Evolutionary conservation across 2,797 vertebrate species (phyloP).

Genomic region (Pagetopsis macropterus): DNA sequence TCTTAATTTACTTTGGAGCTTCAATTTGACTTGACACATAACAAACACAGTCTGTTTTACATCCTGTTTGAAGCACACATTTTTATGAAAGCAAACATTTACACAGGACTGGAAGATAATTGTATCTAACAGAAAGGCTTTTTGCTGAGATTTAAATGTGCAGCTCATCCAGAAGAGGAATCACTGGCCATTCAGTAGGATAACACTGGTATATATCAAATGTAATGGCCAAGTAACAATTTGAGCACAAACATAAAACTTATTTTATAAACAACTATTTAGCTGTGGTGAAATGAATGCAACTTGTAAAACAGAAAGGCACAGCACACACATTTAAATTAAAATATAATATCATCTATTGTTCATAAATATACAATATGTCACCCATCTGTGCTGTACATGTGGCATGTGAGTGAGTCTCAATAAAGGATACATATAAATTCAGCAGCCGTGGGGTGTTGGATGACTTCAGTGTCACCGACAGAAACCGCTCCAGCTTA

Average conservation of each 20-base stretch:
- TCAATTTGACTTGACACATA: neutral
- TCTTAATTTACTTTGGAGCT: neutral
- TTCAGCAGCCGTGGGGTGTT: conserved; percentile 87
- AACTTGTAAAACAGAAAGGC: neutral
- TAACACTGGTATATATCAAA: neutral
- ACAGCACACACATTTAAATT: neutral
- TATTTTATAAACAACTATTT: neutral
- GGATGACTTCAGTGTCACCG: conserved; percentile 84
- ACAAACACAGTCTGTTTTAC: neutral
- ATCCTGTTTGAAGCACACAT: conserved; percentile 32
- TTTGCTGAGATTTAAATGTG: conserved; percentile 33
- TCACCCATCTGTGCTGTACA: too few species aligned
- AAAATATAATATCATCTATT: neutral
- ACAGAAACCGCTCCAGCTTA: conserved; percentile 89
- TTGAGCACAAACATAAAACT: neutral
- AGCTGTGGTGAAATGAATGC: neutral
- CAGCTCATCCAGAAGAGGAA: conserved; percentile 8
- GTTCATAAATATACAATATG: neutral
- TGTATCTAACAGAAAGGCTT: conserved; percentile 12
- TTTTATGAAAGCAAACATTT: conserved; percentile 1
- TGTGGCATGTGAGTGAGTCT: neutral
- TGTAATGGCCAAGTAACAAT: neutral
- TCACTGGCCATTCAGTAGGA: neutral
- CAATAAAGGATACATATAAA: conserved; percentile 94
- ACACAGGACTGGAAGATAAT: neutral